These are phyloP conservation scores for Scortum barcoo DNA, from an alignment of 2,113 vertebrate genomes.

Conservation along the genomic window DNA sequence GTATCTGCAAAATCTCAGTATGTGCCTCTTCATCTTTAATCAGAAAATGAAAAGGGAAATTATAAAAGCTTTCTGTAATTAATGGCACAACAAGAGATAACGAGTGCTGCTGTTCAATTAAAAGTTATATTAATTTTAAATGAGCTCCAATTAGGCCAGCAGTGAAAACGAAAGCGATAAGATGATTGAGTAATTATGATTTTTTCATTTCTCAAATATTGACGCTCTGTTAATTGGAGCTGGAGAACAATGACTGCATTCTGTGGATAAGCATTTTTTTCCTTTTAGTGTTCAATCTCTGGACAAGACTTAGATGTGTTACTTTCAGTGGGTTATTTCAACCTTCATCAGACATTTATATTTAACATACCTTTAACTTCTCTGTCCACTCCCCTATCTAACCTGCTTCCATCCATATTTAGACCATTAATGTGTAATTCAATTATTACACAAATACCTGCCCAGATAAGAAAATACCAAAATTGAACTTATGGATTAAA, in stretches of 20 bases:
- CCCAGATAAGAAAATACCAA: background rate
- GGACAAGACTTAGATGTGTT: background rate
- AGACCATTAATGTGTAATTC: background rate
- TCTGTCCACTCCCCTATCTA: background rate
- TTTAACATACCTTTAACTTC: background rate
- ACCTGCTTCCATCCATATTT: background rate
- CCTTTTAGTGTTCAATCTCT: slow-evolving; percentile 11
- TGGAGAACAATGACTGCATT: slow-evolving; percentile 66
- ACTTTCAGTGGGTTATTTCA: background rate
- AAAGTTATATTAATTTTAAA: slow-evolving; percentile 85
- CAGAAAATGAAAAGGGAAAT: slow-evolving; percentile 61
- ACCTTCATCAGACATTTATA: background rate
- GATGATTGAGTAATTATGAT: slow-evolving; percentile 79
- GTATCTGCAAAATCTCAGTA: slow-evolving; percentile 35
- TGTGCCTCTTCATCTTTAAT: slow-evolving; percentile 65
- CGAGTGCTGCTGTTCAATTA: slow-evolving; percentile 76
- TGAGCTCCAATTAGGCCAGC: slow-evolving; percentile 80
- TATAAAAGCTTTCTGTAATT: slow-evolving; percentile 70
- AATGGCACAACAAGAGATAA: slow-evolving; percentile 78
- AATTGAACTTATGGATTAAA: background rate
- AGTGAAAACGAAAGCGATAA: slow-evolving; percentile 78
- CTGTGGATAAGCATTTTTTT: slow-evolving; percentile 29
- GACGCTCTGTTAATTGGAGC: slow-evolving; percentile 74
- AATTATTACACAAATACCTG: background rate
- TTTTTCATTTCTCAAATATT: slow-evolving; percentile 79